Base-by-base conservation (phyloP, 2,888 invertebrate genomes). In the Octodonta nipae region DNA sequence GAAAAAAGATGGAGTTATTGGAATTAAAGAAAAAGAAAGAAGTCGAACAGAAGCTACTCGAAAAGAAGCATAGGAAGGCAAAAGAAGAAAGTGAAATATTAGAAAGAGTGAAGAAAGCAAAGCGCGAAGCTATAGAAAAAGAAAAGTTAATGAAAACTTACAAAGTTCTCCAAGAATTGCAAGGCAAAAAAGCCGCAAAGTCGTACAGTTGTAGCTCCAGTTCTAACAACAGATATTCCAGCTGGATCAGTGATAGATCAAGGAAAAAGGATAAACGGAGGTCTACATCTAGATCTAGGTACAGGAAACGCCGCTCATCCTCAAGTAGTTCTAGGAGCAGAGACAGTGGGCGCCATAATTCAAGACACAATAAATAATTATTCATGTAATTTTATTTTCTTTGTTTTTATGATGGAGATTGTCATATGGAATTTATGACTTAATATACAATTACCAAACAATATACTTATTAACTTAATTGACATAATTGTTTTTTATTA, bases 1-100 rank as follows among this genome's bases (percentile, higher is more conserved):
- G 71, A 43, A 71, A 72, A 45, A 73, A 75, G 43, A 73, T 73
- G 64, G 71, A 73, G 36, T 55, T 67, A 39, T 63, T 70, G 30
- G 71, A 69, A 44, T 63, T 67, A 45, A 68, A 70, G 41, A 70
- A 68, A 43, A 65, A 67, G 34, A 67, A 68, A 26, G 67, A 65
- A 1, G 71, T 70, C 38, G 50, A 52, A 36, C 47, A 48, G 46
- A 44, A 45, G 30, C 34, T 59, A 28, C 43, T 57, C 10, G 53
- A 55, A 38, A 62, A 63, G 36, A 62, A 60, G 30, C 61, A 63
- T 29, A 46, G 61, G 5, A 62, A 63, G 42, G 61, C 58, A 0
- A 56, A 60, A 41, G 63, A 63, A 40, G 62, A 62, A 40, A 57
- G 56, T n/a, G 60, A 60, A 35, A 63, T 61, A 61, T 44, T 63